Percentiles rank a stretch among this genome's conserved stretches.
phyloP scores from a whole-genome alignment of 2,888 invertebrate genomes.

The Agrochola circellaris region DNA sequence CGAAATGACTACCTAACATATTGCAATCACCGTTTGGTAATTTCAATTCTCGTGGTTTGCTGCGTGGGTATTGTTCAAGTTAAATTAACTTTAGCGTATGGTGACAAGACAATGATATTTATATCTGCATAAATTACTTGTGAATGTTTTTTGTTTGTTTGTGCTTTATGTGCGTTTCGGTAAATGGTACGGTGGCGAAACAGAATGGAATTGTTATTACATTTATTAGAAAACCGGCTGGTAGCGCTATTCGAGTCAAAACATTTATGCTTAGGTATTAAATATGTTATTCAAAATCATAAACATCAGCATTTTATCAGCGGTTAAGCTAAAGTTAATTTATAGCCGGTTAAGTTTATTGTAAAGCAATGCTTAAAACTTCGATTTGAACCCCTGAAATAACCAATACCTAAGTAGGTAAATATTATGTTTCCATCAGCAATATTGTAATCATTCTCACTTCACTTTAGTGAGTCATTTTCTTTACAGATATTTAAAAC shows the following conservation, averaged over 20 bases:
- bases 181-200: conserved; percentile 22
- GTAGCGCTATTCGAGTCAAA: neutral
- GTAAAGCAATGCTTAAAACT: neutral
- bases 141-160: conserved; percentile 49
- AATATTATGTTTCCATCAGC: neutral
- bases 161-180: conserved; percentile 37
- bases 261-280: conserved; percentile 6
- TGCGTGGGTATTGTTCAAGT: conserved; percentile 66
- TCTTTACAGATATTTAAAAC: neutral
- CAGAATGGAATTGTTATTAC: conserved; percentile 14
- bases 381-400: neutral
- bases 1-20: conserved; percentile 41
- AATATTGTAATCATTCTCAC: neutral
- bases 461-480: neutral
- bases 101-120: conserved; percentile 62
- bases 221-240: conserved; percentile 3
- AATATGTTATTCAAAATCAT: conserved; percentile 13
- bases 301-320: conserved; percentile 3
- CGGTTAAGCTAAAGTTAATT: neutral
- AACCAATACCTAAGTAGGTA: no score
- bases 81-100: conserved; percentile 58
- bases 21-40: conserved; percentile 65
- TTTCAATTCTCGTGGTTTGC: conserved; percentile 57
- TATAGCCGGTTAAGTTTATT: neutral
- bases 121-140: conserved; percentile 53